Evolutionary conservation across 2,888 invertebrate species (phyloP), one percentile per base, ranked within the genome.

Genomic region (Drosophila neonasuta): DNA sequence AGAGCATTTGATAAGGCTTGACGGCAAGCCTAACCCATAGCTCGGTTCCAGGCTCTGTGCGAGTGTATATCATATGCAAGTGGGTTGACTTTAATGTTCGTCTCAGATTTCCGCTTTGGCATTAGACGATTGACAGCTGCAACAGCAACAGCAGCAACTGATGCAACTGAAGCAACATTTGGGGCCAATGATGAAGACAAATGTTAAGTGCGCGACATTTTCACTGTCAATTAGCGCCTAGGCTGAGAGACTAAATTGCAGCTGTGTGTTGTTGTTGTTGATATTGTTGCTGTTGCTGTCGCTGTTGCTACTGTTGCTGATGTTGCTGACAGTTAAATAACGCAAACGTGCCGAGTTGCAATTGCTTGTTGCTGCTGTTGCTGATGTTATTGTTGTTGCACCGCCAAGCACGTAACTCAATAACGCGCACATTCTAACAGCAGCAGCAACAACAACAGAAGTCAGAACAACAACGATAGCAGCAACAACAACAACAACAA

Each of bases 381-480:
- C 9, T 68, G 64, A 32, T 79, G 63, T 49, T 68, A 65, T n/a
- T 62, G 56, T 34, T 60, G 60, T 39, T 74, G 67, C 61, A 68
- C 78, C 73, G 78, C 81, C 86, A 57, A 84, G 81, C 81, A 86
- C 81, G 81, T 81, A 81, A 86, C 81, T 86, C 86, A 81, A 81
- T 86, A 81, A 81, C 78, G 86, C 70, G 81, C 84, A 78, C 80
- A 81, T 86, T 86, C 84, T 86, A 81, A 83, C 86, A 86, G 62
- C 77, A 67, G 44, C 61, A 68, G 20, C 55, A 61, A 36, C 63
- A 71, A 10, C 44, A 44, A 29, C 54, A 68, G 24, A 24, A 24
- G 24, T 24, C 24, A 24, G 24, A 24, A 13, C 50, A 64, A 17
- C 68, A 74, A 34, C 60, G 59, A 54, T 67, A 66, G 24, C 49